These are phyloP conservation scores for Conus betulinus DNA, from an alignment of 1,140 invertebrate genomes.

Conservation along the genomic window DNA sequence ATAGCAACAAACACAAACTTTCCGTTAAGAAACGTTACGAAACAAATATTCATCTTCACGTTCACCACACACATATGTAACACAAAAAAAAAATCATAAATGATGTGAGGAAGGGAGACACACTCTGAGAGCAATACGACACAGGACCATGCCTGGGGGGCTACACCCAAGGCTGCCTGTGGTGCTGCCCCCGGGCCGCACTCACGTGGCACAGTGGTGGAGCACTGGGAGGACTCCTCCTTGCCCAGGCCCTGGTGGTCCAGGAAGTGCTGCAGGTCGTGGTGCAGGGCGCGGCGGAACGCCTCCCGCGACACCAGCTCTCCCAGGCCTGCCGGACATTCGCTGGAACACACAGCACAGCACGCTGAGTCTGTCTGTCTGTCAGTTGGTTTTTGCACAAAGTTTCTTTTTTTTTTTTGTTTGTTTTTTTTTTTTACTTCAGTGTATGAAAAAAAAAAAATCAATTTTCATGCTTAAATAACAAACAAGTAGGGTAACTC, in stretches of 20 bases:
- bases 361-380: neutral
- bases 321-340: slow-evolving; percentile 63
- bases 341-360: slow-evolving; percentile 50
- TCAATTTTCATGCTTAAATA: neutral
- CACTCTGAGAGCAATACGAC: too few species aligned
- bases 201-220: slow-evolving; percentile 72
- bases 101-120: too few species aligned
- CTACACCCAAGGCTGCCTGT: neutral
- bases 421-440: too few species aligned
- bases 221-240: slow-evolving; percentile 71
- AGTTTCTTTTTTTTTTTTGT: too few species aligned
- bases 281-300: slow-evolving; percentile 43
- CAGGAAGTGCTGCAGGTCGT: slow-evolving; percentile 74
- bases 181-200: neutral
- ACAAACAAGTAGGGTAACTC: too few species aligned
- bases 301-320: slow-evolving; percentile 56
- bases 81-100: too few species aligned
- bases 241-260: slow-evolving; percentile 83
- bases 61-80: too few species aligned
- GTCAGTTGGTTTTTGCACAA: too few species aligned
- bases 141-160: too few species aligned
- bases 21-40: too few species aligned
- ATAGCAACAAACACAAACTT: too few species aligned
- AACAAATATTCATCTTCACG: too few species aligned
- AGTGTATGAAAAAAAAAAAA: neutral